Percentiles rank a stretch among this genome's conserved stretches.
These are phyloP conservation scores for Accipiter virgatus DNA, from an alignment of 2,113 vertebrate genomes.

Conservation along the genomic window DNA sequence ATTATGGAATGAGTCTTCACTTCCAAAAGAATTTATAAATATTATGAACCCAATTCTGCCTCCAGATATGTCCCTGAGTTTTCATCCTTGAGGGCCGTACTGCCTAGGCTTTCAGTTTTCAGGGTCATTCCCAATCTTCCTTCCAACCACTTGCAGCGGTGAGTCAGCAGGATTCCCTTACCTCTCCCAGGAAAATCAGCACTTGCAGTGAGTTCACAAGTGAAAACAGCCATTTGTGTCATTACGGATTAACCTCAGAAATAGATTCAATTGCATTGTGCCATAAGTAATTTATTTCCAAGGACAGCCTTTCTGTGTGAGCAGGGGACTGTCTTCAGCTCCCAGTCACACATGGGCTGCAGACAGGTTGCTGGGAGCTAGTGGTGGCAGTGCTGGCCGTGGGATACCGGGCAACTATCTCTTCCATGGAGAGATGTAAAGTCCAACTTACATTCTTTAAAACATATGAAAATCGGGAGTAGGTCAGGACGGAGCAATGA, in stretches of 20 bases:
- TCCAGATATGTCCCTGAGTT: background rate
- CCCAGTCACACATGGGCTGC: rapidly evolving
- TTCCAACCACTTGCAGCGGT: rapidly evolving
- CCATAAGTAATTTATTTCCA: slow-evolving; percentile 1
- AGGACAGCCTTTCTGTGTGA: background rate
- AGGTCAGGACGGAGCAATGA: background rate
- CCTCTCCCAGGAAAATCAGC: background rate
- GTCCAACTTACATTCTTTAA: background rate
- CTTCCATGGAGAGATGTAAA: background rate
- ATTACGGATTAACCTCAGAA: background rate
- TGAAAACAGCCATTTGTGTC: background rate
- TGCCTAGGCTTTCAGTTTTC: background rate
- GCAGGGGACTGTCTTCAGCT: background rate
- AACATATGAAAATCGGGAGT: rapidly evolving
- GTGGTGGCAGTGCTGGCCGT: background rate
- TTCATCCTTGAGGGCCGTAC: background rate
- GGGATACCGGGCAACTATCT: background rate
- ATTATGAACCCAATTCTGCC: background rate
- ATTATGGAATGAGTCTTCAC: background rate
- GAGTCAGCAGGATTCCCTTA: background rate
- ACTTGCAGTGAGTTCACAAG: background rate
- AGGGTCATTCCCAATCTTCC: background rate
- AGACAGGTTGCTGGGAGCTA: background rate
- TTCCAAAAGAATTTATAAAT: background rate
- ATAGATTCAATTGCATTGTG: background rate